phyloP scores from a whole-genome alignment of 1,140 invertebrate genomes.

The Zaprionus tsacasi region DNA sequence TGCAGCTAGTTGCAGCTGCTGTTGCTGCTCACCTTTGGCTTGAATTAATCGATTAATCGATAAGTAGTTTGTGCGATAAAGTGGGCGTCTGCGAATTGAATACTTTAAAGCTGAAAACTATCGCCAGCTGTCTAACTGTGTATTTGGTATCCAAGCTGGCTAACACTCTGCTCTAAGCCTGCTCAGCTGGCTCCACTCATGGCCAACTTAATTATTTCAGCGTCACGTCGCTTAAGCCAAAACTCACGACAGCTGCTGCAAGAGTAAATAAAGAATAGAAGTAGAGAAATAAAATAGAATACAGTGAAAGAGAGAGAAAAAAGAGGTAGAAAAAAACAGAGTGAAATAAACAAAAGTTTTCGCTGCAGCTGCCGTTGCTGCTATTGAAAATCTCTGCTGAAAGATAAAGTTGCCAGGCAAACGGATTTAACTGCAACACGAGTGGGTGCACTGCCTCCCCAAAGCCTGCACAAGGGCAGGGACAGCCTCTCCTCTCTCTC shows the following conservation, averaged over 20 bases:
- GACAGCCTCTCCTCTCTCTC: too few species aligned
- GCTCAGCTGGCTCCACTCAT: constrained; percentile 19
- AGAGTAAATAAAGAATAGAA: constrained; percentile 44
- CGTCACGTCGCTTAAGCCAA: constrained; percentile 74
- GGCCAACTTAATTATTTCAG: constrained; percentile 80
- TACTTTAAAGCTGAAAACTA: constrained; percentile 16
- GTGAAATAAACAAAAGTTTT: constrained; percentile 69
- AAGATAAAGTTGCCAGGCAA: constrained; percentile 73
- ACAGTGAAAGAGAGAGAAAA: not conserved
- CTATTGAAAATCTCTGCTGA: constrained; percentile 75
- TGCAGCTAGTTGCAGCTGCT: constrained; percentile 16
- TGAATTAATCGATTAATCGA: not conserved
- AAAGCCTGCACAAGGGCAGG: not conserved
- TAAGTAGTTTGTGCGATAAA: too few species aligned
- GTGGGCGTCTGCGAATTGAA: not conserved
- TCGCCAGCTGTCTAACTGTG: constrained; percentile 66
- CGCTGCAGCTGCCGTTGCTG: constrained; percentile 46
- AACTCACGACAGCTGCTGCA: constrained; percentile 66
- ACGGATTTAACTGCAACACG: constrained; percentile 67
- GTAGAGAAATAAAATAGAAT: constrained; percentile 4
- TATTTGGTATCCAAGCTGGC: constrained; percentile 72
- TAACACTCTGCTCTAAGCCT: constrained; percentile 43
- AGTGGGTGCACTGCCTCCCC: constrained; percentile 23
- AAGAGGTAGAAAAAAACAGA: constrained; percentile 18
- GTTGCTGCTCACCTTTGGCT: constrained; percentile 32